Percentiles rank a stretch among this genome's conserved stretches.
phyloP scores from a whole-genome alignment of 2,113 vertebrate species.

The Solenodon paradoxus region DNA sequence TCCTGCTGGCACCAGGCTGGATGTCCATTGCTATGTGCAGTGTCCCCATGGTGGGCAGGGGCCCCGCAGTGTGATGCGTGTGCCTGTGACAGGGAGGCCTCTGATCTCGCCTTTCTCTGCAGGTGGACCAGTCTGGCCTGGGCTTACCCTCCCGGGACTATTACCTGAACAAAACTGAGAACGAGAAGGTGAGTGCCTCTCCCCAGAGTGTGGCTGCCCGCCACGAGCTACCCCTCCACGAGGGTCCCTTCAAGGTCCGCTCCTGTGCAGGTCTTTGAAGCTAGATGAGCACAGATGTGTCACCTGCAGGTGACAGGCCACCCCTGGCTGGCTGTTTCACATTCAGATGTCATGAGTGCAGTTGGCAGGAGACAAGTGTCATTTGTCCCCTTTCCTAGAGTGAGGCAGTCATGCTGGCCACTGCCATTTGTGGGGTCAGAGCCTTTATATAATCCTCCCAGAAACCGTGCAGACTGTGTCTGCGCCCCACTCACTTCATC shows the following conservation, averaged over 20 bases:
- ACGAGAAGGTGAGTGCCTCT: conserved; percentile 88
- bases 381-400: neutral
- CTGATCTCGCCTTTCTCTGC: neutral
- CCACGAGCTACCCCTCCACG: fast-evolving
- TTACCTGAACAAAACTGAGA: conserved; percentile 97
- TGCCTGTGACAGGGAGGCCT: fast-evolving
- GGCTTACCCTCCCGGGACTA: conserved; percentile 94
- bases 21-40: neutral
- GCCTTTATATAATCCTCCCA: neutral
- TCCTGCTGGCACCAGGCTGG: neutral
- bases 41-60: fast-evolving
- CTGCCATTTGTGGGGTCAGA: fast-evolving
- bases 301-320: neutral
- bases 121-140: conserved; percentile 96
- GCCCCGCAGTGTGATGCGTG: neutral
- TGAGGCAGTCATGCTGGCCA: neutral
- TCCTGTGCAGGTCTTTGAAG: neutral
- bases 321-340: neutral
- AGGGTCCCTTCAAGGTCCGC: neutral
- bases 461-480: neutral
- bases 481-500: neutral
- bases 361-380: neutral
- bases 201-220: neutral
- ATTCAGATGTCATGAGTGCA: fast-evolving
- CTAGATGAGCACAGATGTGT: neutral